These are phyloP conservation scores for Pandion haliaetus DNA, from an alignment of 2,113 vertebrate genomes.

Conservation along the genomic window DNA sequence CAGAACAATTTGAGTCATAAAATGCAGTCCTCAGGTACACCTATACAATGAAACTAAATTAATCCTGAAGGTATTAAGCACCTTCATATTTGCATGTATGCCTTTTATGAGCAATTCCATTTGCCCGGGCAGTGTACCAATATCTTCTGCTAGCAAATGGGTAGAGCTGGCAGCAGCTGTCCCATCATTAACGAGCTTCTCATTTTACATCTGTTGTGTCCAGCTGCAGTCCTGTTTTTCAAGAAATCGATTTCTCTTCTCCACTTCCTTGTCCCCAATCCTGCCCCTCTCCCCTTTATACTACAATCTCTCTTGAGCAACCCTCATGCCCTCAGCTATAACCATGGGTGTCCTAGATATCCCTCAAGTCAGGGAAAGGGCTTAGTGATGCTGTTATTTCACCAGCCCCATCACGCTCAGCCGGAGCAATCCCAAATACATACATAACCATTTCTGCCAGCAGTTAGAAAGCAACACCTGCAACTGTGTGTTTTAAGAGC, in stretches of 20 bases:
- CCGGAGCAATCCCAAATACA: background rate
- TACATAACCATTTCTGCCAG: background rate
- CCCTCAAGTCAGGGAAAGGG: background rate
- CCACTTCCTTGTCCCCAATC: accelerated
- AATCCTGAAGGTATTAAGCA: background rate
- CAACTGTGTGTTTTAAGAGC: background rate
- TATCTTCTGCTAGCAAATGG: background rate
- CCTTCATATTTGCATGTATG: background rate
- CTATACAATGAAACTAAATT: background rate
- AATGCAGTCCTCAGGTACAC: background rate
- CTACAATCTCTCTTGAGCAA: background rate
- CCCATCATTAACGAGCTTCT: background rate
- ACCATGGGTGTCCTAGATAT: too few relatives aligned
- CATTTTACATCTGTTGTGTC: background rate
- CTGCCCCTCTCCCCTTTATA: background rate
- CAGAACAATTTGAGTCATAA: background rate
- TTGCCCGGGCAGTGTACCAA: background rate
- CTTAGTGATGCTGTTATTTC: background rate
- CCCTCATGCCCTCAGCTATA: background rate
- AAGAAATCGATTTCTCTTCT: background rate
- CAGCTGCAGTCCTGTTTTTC: background rate
- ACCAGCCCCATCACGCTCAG: background rate
- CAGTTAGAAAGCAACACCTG: background rate
- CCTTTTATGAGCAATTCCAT: background rate
- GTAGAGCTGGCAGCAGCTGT: background rate